phyloP scores from a whole-genome alignment of 2,888 invertebrate genomes.

The Spilosoma lubricipeda region DNA sequence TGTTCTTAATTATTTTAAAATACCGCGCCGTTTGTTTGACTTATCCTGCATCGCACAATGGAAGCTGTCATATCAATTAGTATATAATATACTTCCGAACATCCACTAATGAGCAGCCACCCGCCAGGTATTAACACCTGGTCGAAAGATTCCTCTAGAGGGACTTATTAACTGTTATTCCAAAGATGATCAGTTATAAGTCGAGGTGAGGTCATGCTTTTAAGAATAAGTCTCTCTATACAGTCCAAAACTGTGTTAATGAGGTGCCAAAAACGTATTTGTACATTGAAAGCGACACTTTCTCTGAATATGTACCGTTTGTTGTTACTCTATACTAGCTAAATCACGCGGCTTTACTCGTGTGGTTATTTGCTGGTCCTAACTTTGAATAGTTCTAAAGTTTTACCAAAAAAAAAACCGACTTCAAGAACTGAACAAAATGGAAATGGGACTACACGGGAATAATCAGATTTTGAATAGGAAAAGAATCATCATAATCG shows the following conservation, averaged over 20 bases:
- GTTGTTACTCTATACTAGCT: neutral
- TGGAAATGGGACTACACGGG: too few relatives aligned
- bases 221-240: neutral
- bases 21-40: too few relatives aligned
- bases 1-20: too few relatives aligned
- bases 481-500: too few relatives aligned
- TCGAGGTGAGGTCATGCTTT: neutral
- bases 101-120: too few relatives aligned
- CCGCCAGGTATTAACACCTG: neutral
- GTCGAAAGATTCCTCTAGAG: neutral
- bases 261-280: neutral
- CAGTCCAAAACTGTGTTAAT: neutral
- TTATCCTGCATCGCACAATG: neutral
- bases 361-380: too few relatives aligned
- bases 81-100: too few relatives aligned
- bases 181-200: neutral
- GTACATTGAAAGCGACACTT: neutral
- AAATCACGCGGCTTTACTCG: neutral
- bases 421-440: too few relatives aligned
- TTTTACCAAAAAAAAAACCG: too few relatives aligned
- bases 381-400: too few relatives aligned
- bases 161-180: neutral
- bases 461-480: too few relatives aligned
- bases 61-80: neutral
- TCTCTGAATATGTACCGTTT: neutral